Evolutionary conservation across 2,888 invertebrate genomes (phyloP).

Genomic region (Stenoptilia bipunctidactyla): DNA sequence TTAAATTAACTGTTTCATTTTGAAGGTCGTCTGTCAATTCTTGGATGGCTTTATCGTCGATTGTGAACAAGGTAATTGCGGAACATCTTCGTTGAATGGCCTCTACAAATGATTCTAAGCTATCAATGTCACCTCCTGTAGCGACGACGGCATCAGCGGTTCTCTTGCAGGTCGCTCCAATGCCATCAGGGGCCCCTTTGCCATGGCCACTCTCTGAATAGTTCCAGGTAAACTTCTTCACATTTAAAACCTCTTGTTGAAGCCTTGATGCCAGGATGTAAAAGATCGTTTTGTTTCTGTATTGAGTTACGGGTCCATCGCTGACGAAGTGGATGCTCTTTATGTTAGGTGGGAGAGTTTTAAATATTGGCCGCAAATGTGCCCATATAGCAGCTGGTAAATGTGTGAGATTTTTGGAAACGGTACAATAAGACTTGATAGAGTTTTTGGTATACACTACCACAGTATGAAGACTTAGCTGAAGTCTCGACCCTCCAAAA

Average conservation of each 20-base stretch:
- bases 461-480: constrained; percentile 29
- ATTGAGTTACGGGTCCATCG: too few species aligned
- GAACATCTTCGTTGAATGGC: not conserved
- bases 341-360: not conserved
- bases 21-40: too few species aligned
- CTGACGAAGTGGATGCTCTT: not conserved
- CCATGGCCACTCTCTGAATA: constrained; percentile 10
- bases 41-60: constrained; percentile 3
- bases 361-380: not conserved
- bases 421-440: constrained; percentile 18
- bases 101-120: not conserved
- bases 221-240: constrained; percentile 5
- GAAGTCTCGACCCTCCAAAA: constrained; percentile 13
- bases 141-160: constrained; percentile 15
- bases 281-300: not conserved
- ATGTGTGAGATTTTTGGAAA: constrained; percentile 19
- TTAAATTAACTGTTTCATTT: not conserved
- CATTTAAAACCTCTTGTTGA: not conserved
- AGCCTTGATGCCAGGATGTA: not conserved
- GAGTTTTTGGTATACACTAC: too few species aligned
- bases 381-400: not conserved
- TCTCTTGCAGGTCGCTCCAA: constrained; percentile 24
- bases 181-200: constrained; percentile 25
- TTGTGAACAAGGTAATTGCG: not conserved
- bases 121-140: too few species aligned